Evolutionary conservation across 1,140 invertebrate genomes (phyloP), one percentile per base, ranked within the genome.

Genomic region (Teleogryllus occipitalis): DNA sequence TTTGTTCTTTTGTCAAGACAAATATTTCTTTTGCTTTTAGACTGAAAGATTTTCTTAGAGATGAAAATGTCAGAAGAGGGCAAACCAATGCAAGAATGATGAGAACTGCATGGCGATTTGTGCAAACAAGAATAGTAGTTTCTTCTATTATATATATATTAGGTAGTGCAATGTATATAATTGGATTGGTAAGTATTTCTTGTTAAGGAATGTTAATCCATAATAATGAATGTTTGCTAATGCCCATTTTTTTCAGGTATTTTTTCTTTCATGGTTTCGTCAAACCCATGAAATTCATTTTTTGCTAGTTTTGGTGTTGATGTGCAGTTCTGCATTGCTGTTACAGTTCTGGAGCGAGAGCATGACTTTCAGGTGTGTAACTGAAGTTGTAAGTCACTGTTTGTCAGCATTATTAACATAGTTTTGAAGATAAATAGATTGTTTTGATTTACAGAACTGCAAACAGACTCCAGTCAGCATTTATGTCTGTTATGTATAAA

Each of bases 401-500:
- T 22, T 54, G 39, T 54, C 48, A 39, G 48, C 15, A 65, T 78
- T 39, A 49, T 10, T 48, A 18, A 46, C 18, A 15, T 73, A 21
- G 22, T 80, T 18, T 80, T 78, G 21, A 48, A 78, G 27, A 39
- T 74, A 14, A 75, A 39, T 54, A 72, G 78, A 72, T 39, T 80
- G 10, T 46, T 54, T 72, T 39, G 46, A 77, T 81, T 79, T 75
- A 39, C 65, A 83, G 84, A 79, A 83, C 84, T 65, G 82, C 84
- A 18, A 82, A 80, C 46, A 79, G 83, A 74, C 74, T 84, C 14
- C 79, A 82, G 76, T 83, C 83, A 48, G 84, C 82, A n/a, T 83
- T 81, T 78, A 73, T 84, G 0, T 80, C 84, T 27, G 76, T 84
- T 0, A 81, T 82, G 12, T 84, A 83, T 77, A 82, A 82, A 76